Base-by-base conservation (phyloP, 2,113 vertebrate genomes). In the Poecilia latipinna region DNA sequence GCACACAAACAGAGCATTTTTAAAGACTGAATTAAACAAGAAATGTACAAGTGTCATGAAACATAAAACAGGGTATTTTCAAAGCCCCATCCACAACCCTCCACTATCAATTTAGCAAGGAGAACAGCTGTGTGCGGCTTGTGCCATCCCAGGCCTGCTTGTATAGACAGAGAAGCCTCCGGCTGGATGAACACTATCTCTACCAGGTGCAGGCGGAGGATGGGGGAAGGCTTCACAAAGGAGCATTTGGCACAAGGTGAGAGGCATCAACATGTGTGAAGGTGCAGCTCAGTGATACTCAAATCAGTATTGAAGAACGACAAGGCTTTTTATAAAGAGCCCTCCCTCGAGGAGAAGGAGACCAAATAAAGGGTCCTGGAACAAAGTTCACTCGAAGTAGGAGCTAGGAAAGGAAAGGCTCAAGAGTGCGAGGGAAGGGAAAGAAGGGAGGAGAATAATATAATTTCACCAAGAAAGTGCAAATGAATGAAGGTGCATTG, bases 231-330 rank as follows among this genome's bases (percentile, higher is more conserved):
- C 86, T 90, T 69, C 82, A 92, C 90, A 91, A 91, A 93, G 82
- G 86, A 86, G 87, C 88, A 88, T 91, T 90, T 93, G 91, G 91
- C 90, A 90, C 85, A 85, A 90, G 89, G 91, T 92, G 89, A 78
- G 82, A 86, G 84, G 82, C 90, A 79, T 90, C 90, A 90, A 89
- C 84, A 87, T 79, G 83, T 92, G 89, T 90, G 83, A 93, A 93
- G 92, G 93, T 93, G 92, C 89, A 91, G 87, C 89, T 89, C 86
- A 84, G 89, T 84, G 90, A 92, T 91, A 94, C 92, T 91, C 88
- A 78, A 84, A 88, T 93, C 86, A 86, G 86, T 78, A 86, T 78
- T 80, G 91, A 77, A 83, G 86, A 86, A 85, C 61, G 88, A 88
- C 86, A 84, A 85, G 84, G 80, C 74, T 72, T 87, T 66, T 86